Base-by-base conservation (phyloP, 1,140 invertebrate species). In the Choristoneura fumiferana region DNA sequence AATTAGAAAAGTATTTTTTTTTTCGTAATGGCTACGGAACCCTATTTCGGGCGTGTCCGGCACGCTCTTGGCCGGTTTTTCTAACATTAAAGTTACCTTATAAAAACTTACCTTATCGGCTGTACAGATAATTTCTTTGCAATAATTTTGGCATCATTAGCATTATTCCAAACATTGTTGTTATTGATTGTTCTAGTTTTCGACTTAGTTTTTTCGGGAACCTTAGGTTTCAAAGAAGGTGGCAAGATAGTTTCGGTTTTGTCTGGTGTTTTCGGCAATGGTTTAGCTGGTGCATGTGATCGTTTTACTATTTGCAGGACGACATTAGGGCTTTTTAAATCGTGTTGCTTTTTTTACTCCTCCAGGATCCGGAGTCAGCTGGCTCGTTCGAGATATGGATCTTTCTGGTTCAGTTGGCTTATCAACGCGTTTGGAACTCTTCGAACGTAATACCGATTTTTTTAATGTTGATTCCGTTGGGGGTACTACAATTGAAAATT, bases 111-210 rank as follows among this genome's bases (percentile, higher is more conserved):
- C 82, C 74, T 76, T 49, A 83, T 33, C 29, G 67, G 67, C 8
- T 73, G 55, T 12, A 72, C 53, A 17, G 73, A 18, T 53, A 62
- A 57, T 60, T 56, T 77, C 65, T 63, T 67, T 54, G 55, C 33
- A 34, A 58, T 58, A 58, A 49, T 68, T 62, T 69, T 82, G 18
- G 61, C 52, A 22, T 79, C 69, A 64, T 82, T 79, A 6, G 81
- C 74, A 58, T 78, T 78, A 2, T 73, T 78, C 83, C 81, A 86
- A 57, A 82, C 73, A 58, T 71, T 76, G 55, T 87, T 87, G 49
- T 87, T 87, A 45, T 87, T 87, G n/a, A 86, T 75, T 65, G 78
- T 82, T 61, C 86, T 86, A 12, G 77, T 72, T 63, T 79, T 79
- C 8, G 78, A 60, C 53, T 81, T 81, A 2, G 49, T 10, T 67